A percentile compares a stretch with the other conserved stretches of the same genome.
These are phyloP conservation scores for Reticulitermes speratus DNA, from an alignment of 1,140 invertebrate genomes.

Conservation along the genomic window DNA sequence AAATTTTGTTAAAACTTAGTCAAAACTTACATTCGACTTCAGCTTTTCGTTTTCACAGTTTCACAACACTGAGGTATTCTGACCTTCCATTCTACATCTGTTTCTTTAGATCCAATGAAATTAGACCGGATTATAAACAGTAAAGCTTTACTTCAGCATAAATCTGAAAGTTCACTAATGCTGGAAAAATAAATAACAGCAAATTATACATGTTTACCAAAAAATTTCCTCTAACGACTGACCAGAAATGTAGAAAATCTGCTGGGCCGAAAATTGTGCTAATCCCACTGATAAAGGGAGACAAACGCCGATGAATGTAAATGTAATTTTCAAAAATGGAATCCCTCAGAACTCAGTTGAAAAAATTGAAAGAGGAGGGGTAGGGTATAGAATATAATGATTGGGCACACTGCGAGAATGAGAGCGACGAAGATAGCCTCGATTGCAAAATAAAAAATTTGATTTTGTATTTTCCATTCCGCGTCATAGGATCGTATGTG, in stretches of 20 bases:
- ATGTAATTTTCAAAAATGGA: not conserved
- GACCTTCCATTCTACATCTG: no score
- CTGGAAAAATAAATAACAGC: no score
- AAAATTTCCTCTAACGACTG: not conserved
- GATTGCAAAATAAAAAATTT: constrained; percentile 6
- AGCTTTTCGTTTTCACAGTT: no score
- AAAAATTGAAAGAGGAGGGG: not conserved
- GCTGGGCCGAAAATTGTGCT: constrained; percentile 8
- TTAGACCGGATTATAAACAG: no score
- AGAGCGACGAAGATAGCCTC: not conserved
- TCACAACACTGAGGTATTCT: no score
- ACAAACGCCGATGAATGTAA: not conserved
- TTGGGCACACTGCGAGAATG: not conserved
- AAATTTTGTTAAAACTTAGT: no score
- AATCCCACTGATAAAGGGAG: not conserved
- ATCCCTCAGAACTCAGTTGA: not conserved
- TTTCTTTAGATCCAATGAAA: no score
- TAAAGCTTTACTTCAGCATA: no score
- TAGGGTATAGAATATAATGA: not conserved
- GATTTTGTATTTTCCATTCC: not conserved
- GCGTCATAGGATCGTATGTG: not conserved
- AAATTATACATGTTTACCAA: not conserved
- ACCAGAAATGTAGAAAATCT: not conserved
- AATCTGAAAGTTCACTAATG: no score
- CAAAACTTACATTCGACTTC: no score